Conservation (phyloP, 2,113 vertebrate genomes). For the Neolamprologus variostigma region DNA sequence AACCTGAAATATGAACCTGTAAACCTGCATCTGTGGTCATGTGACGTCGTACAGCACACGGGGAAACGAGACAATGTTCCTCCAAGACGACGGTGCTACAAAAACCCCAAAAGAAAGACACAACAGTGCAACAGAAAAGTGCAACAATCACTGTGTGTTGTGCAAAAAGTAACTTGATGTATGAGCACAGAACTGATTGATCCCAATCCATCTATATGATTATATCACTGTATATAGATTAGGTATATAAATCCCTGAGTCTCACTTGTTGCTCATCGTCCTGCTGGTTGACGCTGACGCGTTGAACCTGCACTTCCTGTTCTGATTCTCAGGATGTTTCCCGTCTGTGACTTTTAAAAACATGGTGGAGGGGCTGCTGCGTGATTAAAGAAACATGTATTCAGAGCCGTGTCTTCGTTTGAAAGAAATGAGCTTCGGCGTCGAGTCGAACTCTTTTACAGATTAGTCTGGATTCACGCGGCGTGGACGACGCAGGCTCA, state of each 20-base stretch:
- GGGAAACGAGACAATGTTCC: background rate
- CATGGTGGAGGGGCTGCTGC: background rate
- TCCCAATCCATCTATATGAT: background rate
- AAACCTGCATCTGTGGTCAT: background rate
- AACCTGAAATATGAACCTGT: background rate
- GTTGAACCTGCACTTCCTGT: background rate
- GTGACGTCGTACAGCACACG: background rate
- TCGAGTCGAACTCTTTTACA: background rate
- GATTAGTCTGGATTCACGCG: background rate
- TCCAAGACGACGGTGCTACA: background rate
- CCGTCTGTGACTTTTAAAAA: background rate
- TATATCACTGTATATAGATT: background rate
- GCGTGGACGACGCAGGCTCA: background rate
- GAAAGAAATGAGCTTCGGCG: background rate
- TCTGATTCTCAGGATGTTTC: background rate
- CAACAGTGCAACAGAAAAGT: background rate
- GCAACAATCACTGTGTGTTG: background rate
- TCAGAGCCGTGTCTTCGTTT: background rate
- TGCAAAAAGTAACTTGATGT: background rate
- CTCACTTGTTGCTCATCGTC: background rate
- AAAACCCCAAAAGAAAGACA: rapidly evolving
- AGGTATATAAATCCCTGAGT: background rate
- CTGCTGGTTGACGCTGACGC: background rate
- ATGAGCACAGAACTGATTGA: background rate
- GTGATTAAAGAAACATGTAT: background rate